Evolutionary conservation across 2,888 invertebrate species (phyloP).

Genomic region (Campaea margaritaria): DNA sequence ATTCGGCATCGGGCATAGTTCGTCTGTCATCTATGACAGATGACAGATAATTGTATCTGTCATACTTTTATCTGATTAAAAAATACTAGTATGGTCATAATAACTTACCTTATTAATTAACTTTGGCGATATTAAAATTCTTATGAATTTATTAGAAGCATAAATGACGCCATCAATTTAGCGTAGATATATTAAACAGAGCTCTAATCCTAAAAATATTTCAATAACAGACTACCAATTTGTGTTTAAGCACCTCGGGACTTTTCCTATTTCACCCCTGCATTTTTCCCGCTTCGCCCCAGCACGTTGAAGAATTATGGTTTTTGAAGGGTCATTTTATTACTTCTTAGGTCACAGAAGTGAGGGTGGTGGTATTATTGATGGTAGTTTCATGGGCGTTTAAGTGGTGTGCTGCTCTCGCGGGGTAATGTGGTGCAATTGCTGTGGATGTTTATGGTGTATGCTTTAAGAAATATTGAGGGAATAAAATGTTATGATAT

Average conservation of each 20-base stretch:
- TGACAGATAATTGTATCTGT: too few species aligned
- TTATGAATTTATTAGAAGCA: too few species aligned
- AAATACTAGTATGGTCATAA: too few species aligned
- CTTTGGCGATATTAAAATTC: too few species aligned
- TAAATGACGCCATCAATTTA: neutral
- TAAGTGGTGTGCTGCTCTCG: constrained; percentile 42
- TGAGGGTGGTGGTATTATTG: constrained; percentile 44
- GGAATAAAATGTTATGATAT: neutral
- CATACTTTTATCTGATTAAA: too few species aligned
- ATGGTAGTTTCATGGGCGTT: constrained; percentile 51
- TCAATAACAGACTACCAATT: constrained; percentile 30
- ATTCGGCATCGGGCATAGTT: too few species aligned
- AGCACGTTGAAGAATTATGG: constrained; percentile 62
- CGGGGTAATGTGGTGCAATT: constrained; percentile 21
- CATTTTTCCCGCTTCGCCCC: constrained; percentile 24
- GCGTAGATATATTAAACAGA: neutral
- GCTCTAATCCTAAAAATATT: constrained; percentile 25
- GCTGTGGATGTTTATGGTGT: constrained; percentile 17
- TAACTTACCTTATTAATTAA: too few species aligned
- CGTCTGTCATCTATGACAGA: too few species aligned
- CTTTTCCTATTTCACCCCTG: constrained; percentile 25
- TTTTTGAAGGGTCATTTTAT: constrained; percentile 58
- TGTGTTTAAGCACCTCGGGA: constrained; percentile 23
- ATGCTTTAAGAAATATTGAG: constrained; percentile 23
- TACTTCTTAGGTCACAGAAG: constrained; percentile 54